phyloP scores from a whole-genome alignment of 2,797 vertebrate genomes.

The Gallirallus australis region DNA sequence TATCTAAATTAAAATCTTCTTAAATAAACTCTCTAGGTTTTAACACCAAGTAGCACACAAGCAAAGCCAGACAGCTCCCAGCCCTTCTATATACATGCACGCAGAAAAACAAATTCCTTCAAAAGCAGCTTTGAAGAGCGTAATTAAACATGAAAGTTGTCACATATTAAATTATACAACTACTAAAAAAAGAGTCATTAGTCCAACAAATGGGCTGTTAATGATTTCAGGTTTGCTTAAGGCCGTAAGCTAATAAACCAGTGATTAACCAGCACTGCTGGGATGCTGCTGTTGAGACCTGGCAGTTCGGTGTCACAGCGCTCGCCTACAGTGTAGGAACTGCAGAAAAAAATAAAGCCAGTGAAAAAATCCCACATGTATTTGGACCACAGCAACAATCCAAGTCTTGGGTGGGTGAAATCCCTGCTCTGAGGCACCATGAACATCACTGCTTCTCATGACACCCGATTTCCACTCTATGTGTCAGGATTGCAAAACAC shows the following conservation, averaged over 20 bases:
- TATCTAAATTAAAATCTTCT: constrained; percentile 36
- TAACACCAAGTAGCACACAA: neutral
- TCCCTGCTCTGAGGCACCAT: neutral
- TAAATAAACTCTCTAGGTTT: constrained; percentile 2
- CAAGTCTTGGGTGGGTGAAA: rapidly evolving
- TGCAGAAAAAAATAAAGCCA: neutral
- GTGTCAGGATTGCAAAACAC: rapidly evolving
- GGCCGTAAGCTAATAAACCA: constrained; percentile 41
- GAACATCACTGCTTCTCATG: neutral
- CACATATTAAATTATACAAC: constrained; percentile 65
- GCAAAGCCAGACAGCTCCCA: constrained; percentile 13
- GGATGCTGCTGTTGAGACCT: constrained; percentile 7
- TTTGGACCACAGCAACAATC: neutral
- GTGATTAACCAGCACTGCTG: constrained; percentile 50
- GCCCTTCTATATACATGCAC: neutral
- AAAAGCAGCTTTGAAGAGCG: constrained; percentile 58
- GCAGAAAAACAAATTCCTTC: constrained; percentile 43
- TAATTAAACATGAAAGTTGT: constrained; percentile 65
- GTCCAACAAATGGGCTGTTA: constrained; percentile 56
- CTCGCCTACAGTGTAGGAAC: neutral
- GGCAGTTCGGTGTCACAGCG: neutral
- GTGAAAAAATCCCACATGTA: rapidly evolving
- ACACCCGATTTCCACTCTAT: neutral
- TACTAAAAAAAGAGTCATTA: constrained; percentile 65
- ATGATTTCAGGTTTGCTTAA: constrained; percentile 63